phyloP scores from a whole-genome alignment of 2,888 invertebrate species.

The Brenthis hecate region DNA sequence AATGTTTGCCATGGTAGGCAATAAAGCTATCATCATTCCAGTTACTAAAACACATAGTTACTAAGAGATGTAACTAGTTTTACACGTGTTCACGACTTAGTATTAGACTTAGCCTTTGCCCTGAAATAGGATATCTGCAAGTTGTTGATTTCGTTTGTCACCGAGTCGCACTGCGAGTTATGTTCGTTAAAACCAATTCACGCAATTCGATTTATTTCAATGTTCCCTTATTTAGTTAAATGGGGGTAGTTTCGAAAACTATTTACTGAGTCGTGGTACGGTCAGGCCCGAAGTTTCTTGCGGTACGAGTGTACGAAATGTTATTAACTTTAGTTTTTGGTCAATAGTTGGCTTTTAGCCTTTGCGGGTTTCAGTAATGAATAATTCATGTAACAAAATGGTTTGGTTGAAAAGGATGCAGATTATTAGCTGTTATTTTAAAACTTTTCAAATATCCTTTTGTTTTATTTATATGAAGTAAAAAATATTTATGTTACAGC shows the following conservation, averaged over 20 bases:
- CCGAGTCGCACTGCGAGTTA: constrained; percentile 23
- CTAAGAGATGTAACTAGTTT: neutral
- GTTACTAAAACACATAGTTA: neutral
- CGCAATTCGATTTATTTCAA: constrained; percentile 49
- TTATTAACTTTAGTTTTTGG: constrained; percentile 35
- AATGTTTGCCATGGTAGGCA: too few relatives aligned
- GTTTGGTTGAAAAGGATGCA: constrained; percentile 8
- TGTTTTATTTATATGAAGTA: constrained; percentile 2
- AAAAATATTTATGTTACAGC: neutral
- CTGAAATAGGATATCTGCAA: constrained; percentile 25
- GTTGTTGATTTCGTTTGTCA: constrained; percentile 26
- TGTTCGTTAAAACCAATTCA: constrained; percentile 37
- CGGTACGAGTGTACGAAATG: constrained; percentile 30
- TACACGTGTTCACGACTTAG: constrained; percentile 15
- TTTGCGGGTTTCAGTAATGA: constrained; percentile 24
- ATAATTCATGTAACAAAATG: constrained; percentile 26
- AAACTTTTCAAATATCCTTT: constrained; percentile 7
- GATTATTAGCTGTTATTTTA: neutral
- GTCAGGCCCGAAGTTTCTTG: constrained; percentile 44
- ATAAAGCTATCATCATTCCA: too few relatives aligned
- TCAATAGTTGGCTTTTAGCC: constrained; percentile 25
- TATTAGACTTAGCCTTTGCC: constrained; percentile 23
- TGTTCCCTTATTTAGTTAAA: constrained; percentile 48
- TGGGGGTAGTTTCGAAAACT: constrained; percentile 50
- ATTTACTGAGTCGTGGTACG: constrained; percentile 50